Percentiles rank a stretch among this genome's conserved stretches.
phyloP scores from a whole-genome alignment of 1,140 invertebrate genomes.

The Mactra quadrangularis region DNA sequence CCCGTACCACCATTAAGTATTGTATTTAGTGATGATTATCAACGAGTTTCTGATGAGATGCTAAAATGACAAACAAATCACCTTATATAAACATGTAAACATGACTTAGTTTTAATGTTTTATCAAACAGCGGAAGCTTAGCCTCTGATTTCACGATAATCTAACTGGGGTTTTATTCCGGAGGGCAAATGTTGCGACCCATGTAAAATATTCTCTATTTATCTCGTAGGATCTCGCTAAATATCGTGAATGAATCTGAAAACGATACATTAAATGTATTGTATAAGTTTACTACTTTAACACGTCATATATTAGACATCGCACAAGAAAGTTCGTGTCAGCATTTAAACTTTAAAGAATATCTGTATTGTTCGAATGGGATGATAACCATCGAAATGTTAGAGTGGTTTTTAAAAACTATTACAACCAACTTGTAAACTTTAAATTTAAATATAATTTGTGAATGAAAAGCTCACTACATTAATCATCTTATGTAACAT shows the following conservation, averaged over 20 bases:
- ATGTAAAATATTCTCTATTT: conserved; percentile 1
- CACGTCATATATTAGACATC: conserved; percentile 22
- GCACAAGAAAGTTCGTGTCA: conserved; percentile 40
- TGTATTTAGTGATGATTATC: no score
- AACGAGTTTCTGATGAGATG: no score
- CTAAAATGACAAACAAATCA: no score
- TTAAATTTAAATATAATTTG: conserved; percentile 47
- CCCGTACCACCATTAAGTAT: no score
- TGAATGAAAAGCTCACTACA: conserved; percentile 53
- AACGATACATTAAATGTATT: conserved; percentile 39
- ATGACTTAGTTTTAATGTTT: conserved; percentile 16
- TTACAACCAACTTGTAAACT: conserved; percentile 19
- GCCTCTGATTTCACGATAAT: conserved; percentile 57
- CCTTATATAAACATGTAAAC: conserved; percentile 11
- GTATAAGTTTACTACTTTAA: conserved; percentile 34
- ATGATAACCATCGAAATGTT: conserved; percentile 12
- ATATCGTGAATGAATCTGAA: conserved; percentile 42
- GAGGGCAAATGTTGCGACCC: conserved; percentile 36
- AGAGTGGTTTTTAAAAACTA: background rate
- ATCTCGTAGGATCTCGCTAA: conserved; percentile 21
- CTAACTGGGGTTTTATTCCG: background rate
- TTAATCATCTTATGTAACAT: background rate
- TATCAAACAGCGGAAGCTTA: conserved; percentile 25
- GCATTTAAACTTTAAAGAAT: conserved; percentile 2
- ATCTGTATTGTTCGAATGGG: conserved; percentile 40